A percentile compares a stretch with the other conserved stretches of the same genome.
Evolutionary conservation across 2,797 vertebrate species (phyloP).

Genomic region (Diceros bicornis): DNA sequence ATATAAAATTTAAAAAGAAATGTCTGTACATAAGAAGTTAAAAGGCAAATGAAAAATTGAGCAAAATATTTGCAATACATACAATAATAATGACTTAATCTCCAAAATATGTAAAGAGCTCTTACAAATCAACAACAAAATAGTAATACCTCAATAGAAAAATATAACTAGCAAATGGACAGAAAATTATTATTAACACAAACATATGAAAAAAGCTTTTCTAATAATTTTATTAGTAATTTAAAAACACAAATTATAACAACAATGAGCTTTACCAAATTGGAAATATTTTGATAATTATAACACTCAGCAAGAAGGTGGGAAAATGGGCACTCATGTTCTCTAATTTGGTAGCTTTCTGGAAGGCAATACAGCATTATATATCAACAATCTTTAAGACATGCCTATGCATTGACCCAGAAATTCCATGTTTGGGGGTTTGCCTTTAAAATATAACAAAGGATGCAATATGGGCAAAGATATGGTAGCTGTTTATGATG

Average conservation of each 20-base stretch:
- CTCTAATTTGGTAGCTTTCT: neutral
- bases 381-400: neutral
- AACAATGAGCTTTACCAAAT: neutral
- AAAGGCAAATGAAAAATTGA: constrained; percentile 8
- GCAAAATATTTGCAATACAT: neutral
- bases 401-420: neutral
- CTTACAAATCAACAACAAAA: neutral
- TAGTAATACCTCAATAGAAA: neutral
- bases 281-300: constrained; percentile 13
- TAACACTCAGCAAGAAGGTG: neutral
- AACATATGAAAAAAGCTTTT: neutral
- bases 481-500: neutral
- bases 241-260: neutral
- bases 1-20: neutral
- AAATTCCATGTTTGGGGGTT: neutral
- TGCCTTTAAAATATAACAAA: neutral
- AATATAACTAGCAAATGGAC: neutral
- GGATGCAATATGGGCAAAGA: neutral
- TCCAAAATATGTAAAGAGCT: neutral
- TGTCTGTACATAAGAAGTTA: neutral
- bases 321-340: neutral
- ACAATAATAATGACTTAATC: neutral
- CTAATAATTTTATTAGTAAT: neutral
- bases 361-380: neutral
- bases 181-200: constrained; percentile 31